Evolutionary conservation across 1,140 invertebrate species (phyloP).

Genomic region (Drosophila elegans): DNA sequence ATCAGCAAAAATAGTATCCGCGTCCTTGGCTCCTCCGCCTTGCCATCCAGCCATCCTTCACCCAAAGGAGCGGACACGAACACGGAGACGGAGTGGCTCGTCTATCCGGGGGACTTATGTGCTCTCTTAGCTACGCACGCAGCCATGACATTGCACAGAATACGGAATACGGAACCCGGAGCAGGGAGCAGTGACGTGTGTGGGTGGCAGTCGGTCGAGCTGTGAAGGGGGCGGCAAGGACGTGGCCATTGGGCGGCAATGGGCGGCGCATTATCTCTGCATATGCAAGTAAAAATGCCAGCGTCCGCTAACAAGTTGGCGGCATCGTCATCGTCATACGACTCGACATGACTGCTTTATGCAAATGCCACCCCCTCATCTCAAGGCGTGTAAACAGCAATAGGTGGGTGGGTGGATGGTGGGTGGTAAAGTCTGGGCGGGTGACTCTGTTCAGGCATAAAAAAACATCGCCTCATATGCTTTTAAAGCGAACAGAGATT

Average conservation of each 20-base stretch:
- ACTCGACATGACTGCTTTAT: slow-evolving; percentile 46
- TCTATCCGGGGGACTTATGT: slow-evolving; percentile 61
- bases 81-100: slow-evolving; percentile 37
- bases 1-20: slow-evolving; percentile 40
- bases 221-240: slow-evolving; percentile 33
- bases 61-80: slow-evolving; percentile 26
- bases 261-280: slow-evolving; percentile 60
- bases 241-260: slow-evolving; percentile 48
- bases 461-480: slow-evolving; percentile 75
- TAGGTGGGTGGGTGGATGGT: background rate
- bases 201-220: slow-evolving; percentile 1
- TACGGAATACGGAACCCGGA: background rate
- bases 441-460: slow-evolving; percentile 64
- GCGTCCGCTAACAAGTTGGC: slow-evolving; percentile 73
- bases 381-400: slow-evolving; percentile 36
- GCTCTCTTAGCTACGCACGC: slow-evolving; percentile 65
- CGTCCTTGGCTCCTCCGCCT: slow-evolving; percentile 17
- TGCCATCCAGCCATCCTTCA: slow-evolving; percentile 5
- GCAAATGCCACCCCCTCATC: slow-evolving; percentile 57
- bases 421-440: slow-evolving; percentile 2
- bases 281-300: slow-evolving; percentile 67
- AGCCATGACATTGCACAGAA: slow-evolving; percentile 60
- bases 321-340: slow-evolving; percentile 44
- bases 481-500: slow-evolving; percentile 79
- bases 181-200: slow-evolving; percentile 35